A percentile compares a stretch with the other conserved stretches of the same genome.
phyloP scores from a whole-genome alignment of 2,113 vertebrate genomes.

The Oceanites oceanicus region DNA sequence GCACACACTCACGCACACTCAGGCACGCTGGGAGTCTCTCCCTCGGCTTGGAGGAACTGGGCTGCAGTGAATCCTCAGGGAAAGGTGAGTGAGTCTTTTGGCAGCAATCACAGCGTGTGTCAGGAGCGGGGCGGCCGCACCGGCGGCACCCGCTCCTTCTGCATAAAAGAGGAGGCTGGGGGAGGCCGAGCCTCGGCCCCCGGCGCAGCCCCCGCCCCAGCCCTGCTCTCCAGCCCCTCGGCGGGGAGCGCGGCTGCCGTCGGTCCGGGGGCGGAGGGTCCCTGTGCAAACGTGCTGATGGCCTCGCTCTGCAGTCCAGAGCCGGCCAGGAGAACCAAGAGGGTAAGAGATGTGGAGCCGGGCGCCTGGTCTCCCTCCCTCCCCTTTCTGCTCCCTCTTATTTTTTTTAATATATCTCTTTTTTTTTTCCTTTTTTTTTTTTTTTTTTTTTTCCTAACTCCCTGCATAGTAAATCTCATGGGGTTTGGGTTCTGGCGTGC shows the following conservation, averaged over 20 bases:
- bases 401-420: background rate
- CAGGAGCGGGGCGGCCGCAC: slow-evolving; percentile 42
- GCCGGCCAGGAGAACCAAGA: slow-evolving; percentile 52
- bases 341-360: slow-evolving; percentile 38
- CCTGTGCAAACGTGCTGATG: slow-evolving; percentile 79
- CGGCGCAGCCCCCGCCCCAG: background rate
- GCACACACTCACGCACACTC: slow-evolving; percentile 54
- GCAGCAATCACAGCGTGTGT: slow-evolving; percentile 75
- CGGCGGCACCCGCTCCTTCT: slow-evolving; percentile 63
- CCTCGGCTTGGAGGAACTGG: slow-evolving; percentile 68
- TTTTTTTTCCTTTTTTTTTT: background rate
- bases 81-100: slow-evolving; percentile 70
- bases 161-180: slow-evolving; percentile 63
- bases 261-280: slow-evolving; percentile 62
- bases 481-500: slow-evolving; percentile 61
- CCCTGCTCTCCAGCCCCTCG: slow-evolving; percentile 16
- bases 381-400: slow-evolving; percentile 51
- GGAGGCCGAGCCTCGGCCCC: background rate
- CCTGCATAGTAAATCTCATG: slow-evolving; percentile 57
- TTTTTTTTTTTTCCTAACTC: background rate
- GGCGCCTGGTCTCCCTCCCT: slow-evolving; percentile 32
- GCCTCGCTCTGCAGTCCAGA: slow-evolving; percentile 58
- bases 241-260: slow-evolving; percentile 31
- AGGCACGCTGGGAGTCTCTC: slow-evolving; percentile 54
- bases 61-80: slow-evolving; percentile 47